phyloP scores from a whole-genome alignment of 2,888 invertebrate species.

The Pharmacophagus antenor region DNA sequence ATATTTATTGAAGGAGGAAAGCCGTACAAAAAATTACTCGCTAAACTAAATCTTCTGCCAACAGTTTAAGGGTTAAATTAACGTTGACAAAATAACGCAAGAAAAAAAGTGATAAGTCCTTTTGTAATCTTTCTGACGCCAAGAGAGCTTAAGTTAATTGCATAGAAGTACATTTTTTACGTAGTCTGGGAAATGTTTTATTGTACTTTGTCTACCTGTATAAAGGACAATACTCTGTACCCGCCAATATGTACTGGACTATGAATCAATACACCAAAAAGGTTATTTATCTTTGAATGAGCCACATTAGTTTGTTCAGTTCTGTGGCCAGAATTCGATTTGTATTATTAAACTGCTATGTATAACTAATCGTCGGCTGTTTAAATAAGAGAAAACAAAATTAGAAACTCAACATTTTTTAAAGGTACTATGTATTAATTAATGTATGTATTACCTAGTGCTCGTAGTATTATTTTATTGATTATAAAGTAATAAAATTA shows the following conservation, averaged over 20 bases:
- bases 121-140: constrained; percentile 79
- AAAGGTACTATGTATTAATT: no score
- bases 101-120: constrained; percentile 74
- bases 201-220: constrained; percentile 74
- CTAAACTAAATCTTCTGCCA: constrained; percentile 41
- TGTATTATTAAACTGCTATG: not conserved
- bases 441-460: no score
- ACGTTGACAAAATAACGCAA: constrained; percentile 33
- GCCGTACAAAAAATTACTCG: constrained; percentile 8
- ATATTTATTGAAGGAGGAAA: constrained; percentile 56
- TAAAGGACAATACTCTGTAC: constrained; percentile 59
- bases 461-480: no score
- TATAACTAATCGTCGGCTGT: no score
- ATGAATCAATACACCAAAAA: constrained; percentile 21
- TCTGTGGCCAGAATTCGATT: not conserved
- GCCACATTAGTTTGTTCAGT: constrained; percentile 2
- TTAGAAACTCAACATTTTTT: no score
- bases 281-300: not conserved
- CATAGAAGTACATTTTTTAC: constrained; percentile 67
- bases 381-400: no score
- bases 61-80: constrained; percentile 39
- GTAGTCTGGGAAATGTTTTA: constrained; percentile 64
- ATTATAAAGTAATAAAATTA: no score
- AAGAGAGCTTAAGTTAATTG: constrained; percentile 75
- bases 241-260: constrained; percentile 51